A percentile compares a stretch with the other conserved stretches of the same genome.
These are phyloP conservation scores for Gerris lacustris DNA, from an alignment of 2,888 invertebrate genomes.

Conservation along the genomic window DNA sequence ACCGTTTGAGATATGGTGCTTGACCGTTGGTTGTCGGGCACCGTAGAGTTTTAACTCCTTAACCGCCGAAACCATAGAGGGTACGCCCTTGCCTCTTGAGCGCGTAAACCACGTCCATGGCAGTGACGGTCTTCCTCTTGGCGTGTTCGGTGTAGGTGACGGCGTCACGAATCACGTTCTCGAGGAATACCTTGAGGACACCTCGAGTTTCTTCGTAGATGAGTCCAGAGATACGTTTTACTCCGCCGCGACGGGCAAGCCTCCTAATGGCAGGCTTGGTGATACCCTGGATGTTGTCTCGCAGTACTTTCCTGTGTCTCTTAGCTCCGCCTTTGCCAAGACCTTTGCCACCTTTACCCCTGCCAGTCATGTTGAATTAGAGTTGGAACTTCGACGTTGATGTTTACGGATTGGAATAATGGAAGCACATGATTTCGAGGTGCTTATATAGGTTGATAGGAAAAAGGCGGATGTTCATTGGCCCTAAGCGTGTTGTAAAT, in stretches of 20 bases:
- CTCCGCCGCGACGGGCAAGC: constrained; percentile 55
- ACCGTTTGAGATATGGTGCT: too few relatives aligned
- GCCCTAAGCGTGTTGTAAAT: too few relatives aligned
- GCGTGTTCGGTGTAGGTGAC: constrained; percentile 79
- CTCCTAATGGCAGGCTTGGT: constrained; percentile 67
- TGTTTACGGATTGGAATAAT: too few relatives aligned
- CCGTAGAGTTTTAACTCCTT: constrained; percentile 30
- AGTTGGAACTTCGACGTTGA: too few relatives aligned
- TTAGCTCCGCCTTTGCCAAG: constrained; percentile 70
- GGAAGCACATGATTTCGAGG: too few relatives aligned
- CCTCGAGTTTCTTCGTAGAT: constrained; percentile 66
- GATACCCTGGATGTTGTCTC: constrained; percentile 40
- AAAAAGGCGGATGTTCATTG: too few relatives aligned
- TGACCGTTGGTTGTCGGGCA: too few relatives aligned
- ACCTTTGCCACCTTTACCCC: constrained; percentile 67
- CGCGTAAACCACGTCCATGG: constrained; percentile 68
- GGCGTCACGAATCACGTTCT: constrained; percentile 51
- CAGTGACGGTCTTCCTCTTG: constrained; percentile 35
- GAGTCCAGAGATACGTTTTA: constrained; percentile 41
- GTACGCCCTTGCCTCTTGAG: constrained; percentile 70
- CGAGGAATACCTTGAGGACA: constrained; percentile 66
- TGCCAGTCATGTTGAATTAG: constrained; percentile 38
- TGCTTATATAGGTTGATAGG: too few relatives aligned
- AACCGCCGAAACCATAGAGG: constrained; percentile 66
- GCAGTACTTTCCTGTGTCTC: constrained; percentile 64